phyloP scores from a whole-genome alignment of 1,140 invertebrate species.

The Drosophila bocqueti region DNA sequence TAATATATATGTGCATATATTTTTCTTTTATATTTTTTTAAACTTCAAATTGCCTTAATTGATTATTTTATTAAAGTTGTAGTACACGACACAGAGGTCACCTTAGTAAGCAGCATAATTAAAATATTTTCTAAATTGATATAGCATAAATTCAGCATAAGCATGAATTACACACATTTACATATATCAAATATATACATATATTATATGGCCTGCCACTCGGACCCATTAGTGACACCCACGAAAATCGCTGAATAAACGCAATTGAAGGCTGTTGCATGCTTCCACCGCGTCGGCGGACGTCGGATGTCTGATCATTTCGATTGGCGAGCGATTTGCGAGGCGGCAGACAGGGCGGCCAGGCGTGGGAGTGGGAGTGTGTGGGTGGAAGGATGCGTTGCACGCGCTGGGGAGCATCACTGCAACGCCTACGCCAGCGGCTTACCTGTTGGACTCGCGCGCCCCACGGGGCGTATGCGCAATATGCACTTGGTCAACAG shows the following conservation, averaged over 20 bases:
- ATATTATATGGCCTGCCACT: background rate
- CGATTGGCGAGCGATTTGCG: background rate
- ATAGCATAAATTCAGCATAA: background rate
- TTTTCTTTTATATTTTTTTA: no score
- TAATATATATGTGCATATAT: no score
- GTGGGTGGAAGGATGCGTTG: background rate
- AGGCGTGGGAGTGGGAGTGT: background rate
- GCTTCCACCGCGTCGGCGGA: background rate
- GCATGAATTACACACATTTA: background rate
- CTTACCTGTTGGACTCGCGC: slow-evolving; percentile 68
- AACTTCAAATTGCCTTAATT: no score
- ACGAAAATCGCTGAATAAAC: background rate
- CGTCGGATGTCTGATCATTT: slow-evolving; percentile 8
- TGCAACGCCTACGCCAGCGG: slow-evolving; percentile 53
- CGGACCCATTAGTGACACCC: background rate
- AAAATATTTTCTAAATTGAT: background rate
- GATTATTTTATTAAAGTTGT: no score
- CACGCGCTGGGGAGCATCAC: background rate
- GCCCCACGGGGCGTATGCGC: slow-evolving; percentile 67
- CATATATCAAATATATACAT: background rate
- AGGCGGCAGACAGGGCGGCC: background rate
- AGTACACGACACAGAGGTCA: no score
- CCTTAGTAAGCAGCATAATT: no score
- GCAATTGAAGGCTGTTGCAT: background rate
- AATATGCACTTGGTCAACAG: slow-evolving; percentile 74